phyloP scores from a whole-genome alignment of 2,113 vertebrate genomes.

The Galemys pyrenaicus region DNA sequence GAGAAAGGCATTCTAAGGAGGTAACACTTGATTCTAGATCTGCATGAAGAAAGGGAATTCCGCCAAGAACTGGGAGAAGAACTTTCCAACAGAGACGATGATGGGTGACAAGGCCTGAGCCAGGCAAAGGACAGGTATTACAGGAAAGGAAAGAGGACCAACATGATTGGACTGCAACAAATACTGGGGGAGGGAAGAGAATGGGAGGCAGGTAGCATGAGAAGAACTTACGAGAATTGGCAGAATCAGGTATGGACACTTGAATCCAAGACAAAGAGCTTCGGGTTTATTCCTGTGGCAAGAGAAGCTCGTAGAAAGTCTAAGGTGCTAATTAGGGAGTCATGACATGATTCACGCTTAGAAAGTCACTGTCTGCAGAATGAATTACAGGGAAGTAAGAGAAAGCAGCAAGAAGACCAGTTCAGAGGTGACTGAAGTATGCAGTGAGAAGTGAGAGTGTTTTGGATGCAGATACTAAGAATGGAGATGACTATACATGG shows the following conservation, averaged over 20 bases:
- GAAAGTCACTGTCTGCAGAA: background rate
- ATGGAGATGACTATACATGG: background rate
- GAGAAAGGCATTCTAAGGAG: background rate
- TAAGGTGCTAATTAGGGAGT: background rate
- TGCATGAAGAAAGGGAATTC: background rate
- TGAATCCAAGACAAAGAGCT: background rate
- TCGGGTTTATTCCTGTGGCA: background rate
- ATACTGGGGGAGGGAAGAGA: accelerated
- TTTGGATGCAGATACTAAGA: background rate
- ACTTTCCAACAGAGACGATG: background rate
- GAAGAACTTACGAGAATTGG: background rate
- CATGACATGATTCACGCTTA: background rate
- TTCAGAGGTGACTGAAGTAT: background rate
- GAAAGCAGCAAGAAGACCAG: background rate
- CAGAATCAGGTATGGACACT: background rate
- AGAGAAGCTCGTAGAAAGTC: background rate
- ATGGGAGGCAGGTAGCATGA: accelerated
- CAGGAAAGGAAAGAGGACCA: background rate
- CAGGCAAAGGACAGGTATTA: background rate
- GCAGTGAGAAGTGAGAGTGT: background rate
- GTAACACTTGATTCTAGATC: background rate
- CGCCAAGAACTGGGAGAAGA: background rate
- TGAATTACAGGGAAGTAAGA: background rate
- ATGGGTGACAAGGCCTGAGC: background rate
- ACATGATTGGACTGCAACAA: background rate